Evolutionary conservation across 2,113 vertebrate species (phyloP).

Genomic region (Ovis aries): ARS-UI_Ramb_v3.0 NC_056058.1:76296501-76297000

Average conservation of each 20-base stretch:
- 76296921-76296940: slow-evolving; percentile 45
- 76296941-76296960: slow-evolving; percentile 22
- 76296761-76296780: not conserved
- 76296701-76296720: not conserved
- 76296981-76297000: not conserved
- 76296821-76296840: slow-evolving; percentile 49
- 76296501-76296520: slow-evolving; percentile 49
- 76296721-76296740: not conserved
- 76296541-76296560: not conserved
- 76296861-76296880: slow-evolving; percentile 64
- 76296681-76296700: not conserved
- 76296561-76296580: slow-evolving; percentile 7
- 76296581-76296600: slow-evolving; percentile 53
- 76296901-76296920: slow-evolving; percentile 48
- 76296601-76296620: not conserved
- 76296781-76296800: not conserved
- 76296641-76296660: not conserved
- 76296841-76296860: slow-evolving; percentile 69
- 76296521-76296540: slow-evolving; percentile 45
- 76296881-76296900: slow-evolving; percentile 42
- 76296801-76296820: slow-evolving; percentile 46
- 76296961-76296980: not conserved
- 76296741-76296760: not conserved
- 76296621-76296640: slow-evolving; percentile 2
- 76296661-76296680: not conserved